A percentile compares a stretch with the other conserved stretches of the same genome.
Conservation (phyloP, 1,140 invertebrate genomes). For the Odontomachus brunneus region DNA sequence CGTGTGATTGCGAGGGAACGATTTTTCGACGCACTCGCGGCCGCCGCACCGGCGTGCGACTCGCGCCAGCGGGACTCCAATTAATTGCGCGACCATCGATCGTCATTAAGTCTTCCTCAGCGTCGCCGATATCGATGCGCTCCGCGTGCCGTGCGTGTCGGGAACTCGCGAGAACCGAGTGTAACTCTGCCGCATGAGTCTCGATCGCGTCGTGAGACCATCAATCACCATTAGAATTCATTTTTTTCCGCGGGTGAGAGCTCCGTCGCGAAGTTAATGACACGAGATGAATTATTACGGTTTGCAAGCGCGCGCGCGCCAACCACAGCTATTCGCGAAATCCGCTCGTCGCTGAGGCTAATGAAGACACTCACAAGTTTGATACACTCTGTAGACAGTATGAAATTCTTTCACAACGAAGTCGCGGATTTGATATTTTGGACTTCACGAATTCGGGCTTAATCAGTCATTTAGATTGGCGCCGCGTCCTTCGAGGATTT, state of each 20-base stretch:
- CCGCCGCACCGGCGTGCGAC: too few species aligned
- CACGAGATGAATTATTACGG: constrained; percentile 28
- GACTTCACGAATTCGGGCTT: too few species aligned
- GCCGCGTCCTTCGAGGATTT: too few species aligned
- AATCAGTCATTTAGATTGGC: too few species aligned
- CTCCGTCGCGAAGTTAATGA: constrained; percentile 25
- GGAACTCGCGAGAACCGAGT: constrained; percentile 36
- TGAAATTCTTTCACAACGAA: too few species aligned
- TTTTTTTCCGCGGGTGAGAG: constrained; percentile 19
- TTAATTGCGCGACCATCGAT: constrained; percentile 41
- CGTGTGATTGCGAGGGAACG: too few species aligned
- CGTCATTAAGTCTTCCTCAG: constrained; percentile 32
- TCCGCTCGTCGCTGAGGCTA: not conserved
- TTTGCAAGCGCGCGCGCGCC: not conserved
- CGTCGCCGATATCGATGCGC: not conserved
- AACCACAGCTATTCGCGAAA: not conserved
- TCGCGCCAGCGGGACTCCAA: not conserved
- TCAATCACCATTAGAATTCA: constrained; percentile 48
- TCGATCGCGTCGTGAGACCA: constrained; percentile 24
- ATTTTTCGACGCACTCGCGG: too few species aligned
- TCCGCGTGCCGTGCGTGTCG: constrained; percentile 1
- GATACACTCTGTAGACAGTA: too few species aligned
- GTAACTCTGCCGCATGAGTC: constrained; percentile 10
- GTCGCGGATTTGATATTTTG: too few species aligned
- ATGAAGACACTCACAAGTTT: not conserved